A percentile compares a stretch with the other conserved stretches of the same genome.
Conservation (phyloP, 2,797 vertebrate species). For the Eutrigla gurnardus region DNA sequence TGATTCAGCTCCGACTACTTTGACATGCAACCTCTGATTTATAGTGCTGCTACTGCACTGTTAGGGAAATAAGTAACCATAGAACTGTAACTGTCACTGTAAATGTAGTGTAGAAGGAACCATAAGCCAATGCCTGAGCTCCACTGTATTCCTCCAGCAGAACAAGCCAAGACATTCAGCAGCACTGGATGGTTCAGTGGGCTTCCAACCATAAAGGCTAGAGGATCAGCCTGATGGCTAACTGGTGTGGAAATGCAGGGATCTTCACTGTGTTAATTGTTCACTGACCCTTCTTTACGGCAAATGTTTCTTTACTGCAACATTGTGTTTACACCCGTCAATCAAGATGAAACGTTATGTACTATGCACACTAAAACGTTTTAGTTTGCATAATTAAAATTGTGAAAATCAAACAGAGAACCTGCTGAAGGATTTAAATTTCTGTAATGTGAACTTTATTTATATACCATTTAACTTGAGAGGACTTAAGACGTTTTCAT, state of each 20-base stretch:
- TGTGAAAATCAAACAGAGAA: no score
- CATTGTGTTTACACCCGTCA: neutral
- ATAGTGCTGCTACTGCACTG: neutral
- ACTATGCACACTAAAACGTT: neutral
- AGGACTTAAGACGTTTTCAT: no score
- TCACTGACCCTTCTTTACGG: neutral
- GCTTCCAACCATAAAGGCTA: conserved; percentile 26
- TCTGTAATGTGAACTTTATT: no score
- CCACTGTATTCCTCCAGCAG: conserved; percentile 26
- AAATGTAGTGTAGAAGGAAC: neutral
- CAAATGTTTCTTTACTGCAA: neutral
- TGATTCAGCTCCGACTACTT: neutral
- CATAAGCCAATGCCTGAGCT: conserved; percentile 12
- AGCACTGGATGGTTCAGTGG: conserved; percentile 25
- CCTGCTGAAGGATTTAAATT: no score
- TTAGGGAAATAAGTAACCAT: neutral
- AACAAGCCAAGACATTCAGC: conserved; percentile 26
- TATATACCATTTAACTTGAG: no score
- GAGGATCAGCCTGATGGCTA: conserved; percentile 18
- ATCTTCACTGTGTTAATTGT: neutral
- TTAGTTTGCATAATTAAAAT: no score
- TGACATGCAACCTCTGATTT: neutral
- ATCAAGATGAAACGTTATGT: neutral
- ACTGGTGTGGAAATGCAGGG: neutral
- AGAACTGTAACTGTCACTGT: neutral